These are phyloP conservation scores for Planiliza haematocheilus DNA, from an alignment of 2,113 vertebrate genomes.

Conservation along the genomic window DNA sequence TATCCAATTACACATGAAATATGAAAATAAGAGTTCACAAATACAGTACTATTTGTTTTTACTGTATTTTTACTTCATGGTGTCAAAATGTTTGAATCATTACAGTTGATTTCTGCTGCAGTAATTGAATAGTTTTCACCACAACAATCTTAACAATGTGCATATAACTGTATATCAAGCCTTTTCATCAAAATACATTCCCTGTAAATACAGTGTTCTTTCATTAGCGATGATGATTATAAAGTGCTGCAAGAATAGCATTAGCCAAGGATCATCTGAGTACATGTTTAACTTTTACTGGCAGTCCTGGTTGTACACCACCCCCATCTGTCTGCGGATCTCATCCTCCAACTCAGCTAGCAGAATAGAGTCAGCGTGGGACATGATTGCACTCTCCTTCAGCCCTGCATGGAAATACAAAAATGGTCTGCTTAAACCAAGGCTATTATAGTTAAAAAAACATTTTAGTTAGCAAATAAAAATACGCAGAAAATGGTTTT, in stretches of 20 bases:
- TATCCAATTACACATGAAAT: neutral
- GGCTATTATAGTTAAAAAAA: too few species aligned
- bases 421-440: too few species aligned
- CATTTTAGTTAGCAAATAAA: too few species aligned
- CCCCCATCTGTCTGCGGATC: conserved; percentile 82
- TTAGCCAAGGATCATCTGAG: neutral
- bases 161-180: too few species aligned
- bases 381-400: conserved; percentile 87
- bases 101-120: too few species aligned
- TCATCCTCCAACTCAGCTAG: conserved; percentile 87
- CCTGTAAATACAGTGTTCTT: too few species aligned
- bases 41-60: too few species aligned
- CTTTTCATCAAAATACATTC: too few species aligned
- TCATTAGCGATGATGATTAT: neutral
- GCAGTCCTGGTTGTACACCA: conserved; percentile 83
- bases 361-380: conserved; percentile 85
- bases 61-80: too few species aligned
- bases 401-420: conserved; percentile 76
- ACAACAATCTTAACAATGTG: neutral
- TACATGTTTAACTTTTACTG: conserved; percentile 38
- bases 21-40: too few species aligned
- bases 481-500: too few species aligned
- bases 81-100: too few species aligned
- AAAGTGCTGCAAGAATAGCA: neutral
- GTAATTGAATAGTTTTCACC: neutral